Percentiles rank a stretch among this genome's conserved stretches.
Evolutionary conservation across 2,797 vertebrate genomes (phyloP).

Genomic region (Gobionotothen gibberifrons): DNA sequence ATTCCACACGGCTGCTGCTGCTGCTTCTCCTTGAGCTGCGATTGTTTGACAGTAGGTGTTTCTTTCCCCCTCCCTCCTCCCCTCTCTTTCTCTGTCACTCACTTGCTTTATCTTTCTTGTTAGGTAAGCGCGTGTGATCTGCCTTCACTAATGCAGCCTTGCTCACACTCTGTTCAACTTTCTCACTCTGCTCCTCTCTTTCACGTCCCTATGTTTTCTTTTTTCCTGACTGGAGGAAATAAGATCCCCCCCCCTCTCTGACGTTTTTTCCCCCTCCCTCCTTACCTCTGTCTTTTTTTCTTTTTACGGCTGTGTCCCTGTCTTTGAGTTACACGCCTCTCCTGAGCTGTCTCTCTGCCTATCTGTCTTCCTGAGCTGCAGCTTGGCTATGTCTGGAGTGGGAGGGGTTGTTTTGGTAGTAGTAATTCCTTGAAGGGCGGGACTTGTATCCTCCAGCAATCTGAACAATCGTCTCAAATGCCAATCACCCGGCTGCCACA

Average conservation of each 20-base stretch:
- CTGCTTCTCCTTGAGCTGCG: slow-evolving; percentile 35
- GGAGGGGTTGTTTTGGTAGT: slow-evolving; percentile 75
- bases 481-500: slow-evolving; percentile 60
- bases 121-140: slow-evolving; percentile 56
- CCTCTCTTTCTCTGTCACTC: slow-evolving; percentile 36
- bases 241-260: slow-evolving; percentile 43
- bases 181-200: slow-evolving; percentile 44
- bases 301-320: slow-evolving; percentile 26
- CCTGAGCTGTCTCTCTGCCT: slow-evolving; percentile 21
- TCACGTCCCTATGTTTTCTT: slow-evolving; percentile 26
- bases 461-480: slow-evolving; percentile 52
- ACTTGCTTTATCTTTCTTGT: slow-evolving; percentile 60
- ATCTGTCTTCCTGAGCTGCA: slow-evolving; percentile 41
- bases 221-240: slow-evolving; percentile 51
- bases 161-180: slow-evolving; percentile 37
- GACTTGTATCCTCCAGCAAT: slow-evolving; percentile 63
- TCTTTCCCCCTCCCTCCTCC: slow-evolving; percentile 30
- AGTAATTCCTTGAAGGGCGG: slow-evolving; percentile 76
- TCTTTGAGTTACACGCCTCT: slow-evolving; percentile 38
- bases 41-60: slow-evolving; percentile 50
- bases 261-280: background rate
- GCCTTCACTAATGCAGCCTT: slow-evolving; percentile 54
- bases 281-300: slow-evolving; percentile 17
- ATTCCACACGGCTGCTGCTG: slow-evolving; percentile 34
- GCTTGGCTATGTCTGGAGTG: slow-evolving; percentile 51